These are phyloP conservation scores for Eupithecia tripunctaria DNA, from an alignment of 2,888 invertebrate genomes.

Conservation along the genomic window DNA sequence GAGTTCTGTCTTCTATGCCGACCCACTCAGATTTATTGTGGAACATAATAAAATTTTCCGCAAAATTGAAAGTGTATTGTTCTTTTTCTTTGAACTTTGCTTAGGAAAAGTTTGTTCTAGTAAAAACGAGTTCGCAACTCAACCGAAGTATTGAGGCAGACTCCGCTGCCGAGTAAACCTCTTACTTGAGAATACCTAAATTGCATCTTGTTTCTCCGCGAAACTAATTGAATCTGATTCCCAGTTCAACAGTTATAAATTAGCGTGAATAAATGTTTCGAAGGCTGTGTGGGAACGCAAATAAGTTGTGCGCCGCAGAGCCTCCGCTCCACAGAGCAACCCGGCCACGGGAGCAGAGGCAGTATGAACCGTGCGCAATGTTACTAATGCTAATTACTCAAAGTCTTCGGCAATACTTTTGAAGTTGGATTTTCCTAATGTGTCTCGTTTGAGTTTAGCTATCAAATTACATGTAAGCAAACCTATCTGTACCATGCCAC, in stretches of 20 bases:
- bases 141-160: constrained; percentile 3
- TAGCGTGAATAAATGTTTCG: constrained; percentile 38
- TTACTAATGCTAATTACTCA: not conserved
- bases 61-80: not conserved
- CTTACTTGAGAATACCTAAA: constrained; percentile 20
- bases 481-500: no score
- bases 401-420: not conserved
- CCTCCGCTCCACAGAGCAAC: constrained; percentile 26
- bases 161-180: constrained; percentile 14
- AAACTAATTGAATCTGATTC: constrained; percentile 39
- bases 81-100: constrained; percentile 5
- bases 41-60: not conserved
- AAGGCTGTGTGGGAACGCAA: constrained; percentile 37
- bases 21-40: not conserved
- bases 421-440: not conserved
- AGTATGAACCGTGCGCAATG: constrained; percentile 18
- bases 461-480: not conserved
- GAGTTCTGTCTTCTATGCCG: not conserved
- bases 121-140: not conserved
- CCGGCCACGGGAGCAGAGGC: not conserved
- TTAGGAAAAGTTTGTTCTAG: not conserved
- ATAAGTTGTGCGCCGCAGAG: constrained; percentile 42
- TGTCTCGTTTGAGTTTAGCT: not conserved
- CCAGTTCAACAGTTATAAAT: constrained; percentile 38
- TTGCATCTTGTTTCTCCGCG: constrained; percentile 31